phyloP scores from a whole-genome alignment of 1,140 invertebrate species.

The Drosophila parvula region DNA sequence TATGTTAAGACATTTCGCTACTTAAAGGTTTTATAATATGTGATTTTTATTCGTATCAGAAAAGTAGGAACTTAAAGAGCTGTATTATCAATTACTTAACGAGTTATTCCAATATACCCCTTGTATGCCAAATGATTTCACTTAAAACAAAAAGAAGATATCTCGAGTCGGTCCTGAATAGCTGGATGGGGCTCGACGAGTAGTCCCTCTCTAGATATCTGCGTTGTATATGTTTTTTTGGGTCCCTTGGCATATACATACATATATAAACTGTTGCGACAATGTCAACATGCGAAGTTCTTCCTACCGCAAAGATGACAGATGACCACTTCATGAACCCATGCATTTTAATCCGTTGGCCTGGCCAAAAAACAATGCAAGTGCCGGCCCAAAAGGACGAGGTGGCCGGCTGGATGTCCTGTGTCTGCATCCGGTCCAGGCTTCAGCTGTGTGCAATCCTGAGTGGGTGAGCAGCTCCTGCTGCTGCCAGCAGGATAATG shows the following conservation, averaged over 20 bases:
- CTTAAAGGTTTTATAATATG: too few relatives aligned
- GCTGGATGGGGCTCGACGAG: conserved; percentile 14
- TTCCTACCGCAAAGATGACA: conserved; percentile 82
- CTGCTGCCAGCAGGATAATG: conserved; percentile 62
- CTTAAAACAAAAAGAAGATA: conserved; percentile 9
- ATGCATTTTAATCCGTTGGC: conserved; percentile 77
- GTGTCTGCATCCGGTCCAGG: conserved; percentile 62
- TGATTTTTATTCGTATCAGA: neutral
- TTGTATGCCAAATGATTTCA: neutral
- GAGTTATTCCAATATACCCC: neutral
- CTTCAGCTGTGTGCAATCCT: conserved; percentile 18
- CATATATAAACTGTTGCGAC: conserved; percentile 77
- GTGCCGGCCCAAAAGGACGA: conserved; percentile 38
- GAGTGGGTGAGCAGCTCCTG: conserved; percentile 8
- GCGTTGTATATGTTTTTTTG: conserved; percentile 10
- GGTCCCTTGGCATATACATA: conserved; percentile 6
- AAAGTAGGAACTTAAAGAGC: neutral
- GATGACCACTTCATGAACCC: conserved; percentile 83
- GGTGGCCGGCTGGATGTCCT: conserved; percentile 26
- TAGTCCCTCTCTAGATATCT: neutral
- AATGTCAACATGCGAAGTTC: conserved; percentile 82
- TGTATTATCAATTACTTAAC: neutral
- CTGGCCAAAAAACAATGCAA: conserved; percentile 67
- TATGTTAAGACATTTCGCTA: neutral
- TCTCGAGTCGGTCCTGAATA: conserved; percentile 16